A percentile compares a stretch with the other conserved stretches of the same genome.
These are phyloP conservation scores for Tursiops truncatus DNA, from an alignment of 2,113 vertebrate species.

Conservation along the genomic window DNA sequence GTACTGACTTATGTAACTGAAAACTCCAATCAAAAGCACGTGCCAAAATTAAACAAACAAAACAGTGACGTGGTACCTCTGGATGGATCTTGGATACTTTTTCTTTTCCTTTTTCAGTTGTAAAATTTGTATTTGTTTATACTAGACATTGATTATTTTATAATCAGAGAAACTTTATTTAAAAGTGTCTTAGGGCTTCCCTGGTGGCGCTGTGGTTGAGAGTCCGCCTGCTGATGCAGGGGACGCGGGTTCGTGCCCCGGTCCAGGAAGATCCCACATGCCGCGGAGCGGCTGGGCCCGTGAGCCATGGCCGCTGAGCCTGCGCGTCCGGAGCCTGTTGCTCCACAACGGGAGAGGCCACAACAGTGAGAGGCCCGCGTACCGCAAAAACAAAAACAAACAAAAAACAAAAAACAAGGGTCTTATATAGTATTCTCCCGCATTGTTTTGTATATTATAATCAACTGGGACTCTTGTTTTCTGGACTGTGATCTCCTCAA, in stretches of 20 bases:
- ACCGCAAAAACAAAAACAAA: too few relatives aligned
- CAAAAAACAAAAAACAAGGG: too few relatives aligned
- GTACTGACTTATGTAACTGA: neutral
- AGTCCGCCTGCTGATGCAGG: too few relatives aligned
- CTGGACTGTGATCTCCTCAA: neutral
- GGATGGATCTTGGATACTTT: neutral
- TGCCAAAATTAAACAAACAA: neutral
- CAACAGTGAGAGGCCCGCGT: too few relatives aligned
- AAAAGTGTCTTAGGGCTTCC: neutral
- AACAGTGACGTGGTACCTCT: neutral
- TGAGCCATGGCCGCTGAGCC: too few relatives aligned
- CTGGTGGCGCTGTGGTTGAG: too few relatives aligned
- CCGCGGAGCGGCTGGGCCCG: too few relatives aligned
- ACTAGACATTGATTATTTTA: neutral
- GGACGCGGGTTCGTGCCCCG: accelerated
- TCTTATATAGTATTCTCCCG: neutral
- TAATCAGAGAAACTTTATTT: neutral
- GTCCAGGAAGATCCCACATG: too few relatives aligned
- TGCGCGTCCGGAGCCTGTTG: too few relatives aligned
- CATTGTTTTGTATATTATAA: neutral
- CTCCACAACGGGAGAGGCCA: too few relatives aligned
- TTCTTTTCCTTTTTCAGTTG: neutral
- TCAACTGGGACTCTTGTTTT: neutral
- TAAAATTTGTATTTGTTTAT: neutral
- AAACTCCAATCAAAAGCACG: neutral